A percentile compares a stretch with the other conserved stretches of the same genome.
Evolutionary conservation across 2,113 vertebrate genomes (phyloP).

Genomic region (Semnornis frantzii): DNA sequence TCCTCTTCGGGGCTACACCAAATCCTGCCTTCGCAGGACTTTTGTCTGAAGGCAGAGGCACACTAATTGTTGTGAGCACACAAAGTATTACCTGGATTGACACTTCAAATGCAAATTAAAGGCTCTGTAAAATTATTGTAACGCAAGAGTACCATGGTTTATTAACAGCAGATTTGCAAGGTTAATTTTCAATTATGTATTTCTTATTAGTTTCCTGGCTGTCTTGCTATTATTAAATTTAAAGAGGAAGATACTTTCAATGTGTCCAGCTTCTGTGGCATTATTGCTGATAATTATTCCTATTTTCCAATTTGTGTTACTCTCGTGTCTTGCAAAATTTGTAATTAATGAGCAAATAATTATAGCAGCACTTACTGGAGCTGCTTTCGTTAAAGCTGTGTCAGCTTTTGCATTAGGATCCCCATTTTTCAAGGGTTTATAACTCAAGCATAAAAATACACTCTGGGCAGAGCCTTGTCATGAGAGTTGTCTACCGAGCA

Average conservation of each 20-base stretch:
- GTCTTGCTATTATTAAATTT: conserved; percentile 76
- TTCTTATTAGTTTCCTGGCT: conserved; percentile 74
- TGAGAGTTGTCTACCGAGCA: conserved; percentile 19
- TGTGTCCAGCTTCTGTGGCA: conserved; percentile 61
- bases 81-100: conserved; percentile 61
- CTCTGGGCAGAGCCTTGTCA: conserved; percentile 20
- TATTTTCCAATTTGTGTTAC: conserved; percentile 78
- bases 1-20: background rate
- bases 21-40: background rate
- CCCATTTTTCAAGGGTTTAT: conserved; percentile 69
- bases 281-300: conserved; percentile 76
- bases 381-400: conserved; percentile 69
- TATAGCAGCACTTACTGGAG: conserved; percentile 66
- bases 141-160: conserved; percentile 57
- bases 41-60: background rate
- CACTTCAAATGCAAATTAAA: conserved; percentile 64
- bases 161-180: conserved; percentile 75
- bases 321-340: conserved; percentile 73
- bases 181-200: conserved; percentile 79
- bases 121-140: conserved; percentile 62
- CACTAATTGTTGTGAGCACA: conserved; percentile 19
- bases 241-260: conserved; percentile 71
- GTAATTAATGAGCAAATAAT: conserved; percentile 78
- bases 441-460: conserved; percentile 69
- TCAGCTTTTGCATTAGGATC: conserved; percentile 64